Percentiles rank a stretch among this genome's conserved stretches.
Conservation (phyloP, 2,888 invertebrate species). For the Lepetodrilus schrolli region DNA sequence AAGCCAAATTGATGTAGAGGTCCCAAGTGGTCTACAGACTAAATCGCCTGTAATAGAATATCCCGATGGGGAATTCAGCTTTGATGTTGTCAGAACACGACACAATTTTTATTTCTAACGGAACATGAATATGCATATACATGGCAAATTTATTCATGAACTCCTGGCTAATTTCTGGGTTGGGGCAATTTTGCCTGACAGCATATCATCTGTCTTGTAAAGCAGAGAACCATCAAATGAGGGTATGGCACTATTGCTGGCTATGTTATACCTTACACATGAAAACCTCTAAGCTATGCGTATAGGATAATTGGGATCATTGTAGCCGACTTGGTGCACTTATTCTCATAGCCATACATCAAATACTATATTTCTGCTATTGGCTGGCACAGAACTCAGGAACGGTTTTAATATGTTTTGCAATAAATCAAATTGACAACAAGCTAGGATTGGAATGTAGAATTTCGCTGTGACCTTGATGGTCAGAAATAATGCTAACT, state of each 20-base stretch:
- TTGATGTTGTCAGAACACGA: constrained; percentile 17
- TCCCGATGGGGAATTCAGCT: constrained; percentile 18
- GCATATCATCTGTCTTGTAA: constrained; percentile 25
- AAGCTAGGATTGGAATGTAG: too few relatives aligned
- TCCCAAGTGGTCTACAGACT: constrained; percentile 10
- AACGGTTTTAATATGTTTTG: too few relatives aligned
- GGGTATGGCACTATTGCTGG: not conserved
- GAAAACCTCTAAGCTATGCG: not conserved
- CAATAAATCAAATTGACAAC: too few relatives aligned
- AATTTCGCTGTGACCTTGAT: too few relatives aligned
- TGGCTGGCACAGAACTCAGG: too few relatives aligned
- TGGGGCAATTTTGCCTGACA: constrained; percentile 24
- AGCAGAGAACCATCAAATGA: constrained; percentile 9
- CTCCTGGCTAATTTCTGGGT: constrained; percentile 12
- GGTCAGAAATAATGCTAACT: too few relatives aligned
- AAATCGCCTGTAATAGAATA: constrained; percentile 25
- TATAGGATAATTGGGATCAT: not conserved
- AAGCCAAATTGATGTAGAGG: constrained; percentile 23
- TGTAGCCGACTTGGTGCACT: not conserved
- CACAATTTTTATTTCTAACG: constrained; percentile 21
- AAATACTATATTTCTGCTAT: too few relatives aligned
- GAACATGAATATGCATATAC: constrained; percentile 25
- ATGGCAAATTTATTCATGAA: constrained; percentile 26
- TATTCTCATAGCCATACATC: not conserved
- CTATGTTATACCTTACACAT: not conserved